Percentiles rank a stretch among this genome's conserved stretches.
Evolutionary conservation across 2,888 invertebrate genomes (phyloP).

Genomic region (Adineta ricciae): DNA sequence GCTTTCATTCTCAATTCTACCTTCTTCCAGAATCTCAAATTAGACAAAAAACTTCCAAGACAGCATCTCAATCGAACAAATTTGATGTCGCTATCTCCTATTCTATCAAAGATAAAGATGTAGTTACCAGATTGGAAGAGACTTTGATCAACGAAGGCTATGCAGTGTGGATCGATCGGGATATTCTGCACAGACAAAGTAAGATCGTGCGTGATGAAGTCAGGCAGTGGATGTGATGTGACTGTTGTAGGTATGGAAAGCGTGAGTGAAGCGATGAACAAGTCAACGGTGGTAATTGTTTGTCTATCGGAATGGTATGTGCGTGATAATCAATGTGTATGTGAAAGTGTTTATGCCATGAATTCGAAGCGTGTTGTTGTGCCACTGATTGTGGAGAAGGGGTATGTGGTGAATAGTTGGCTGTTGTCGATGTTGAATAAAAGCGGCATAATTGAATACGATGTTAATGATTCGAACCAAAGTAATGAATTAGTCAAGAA

Average conservation of each 20-base stretch:
- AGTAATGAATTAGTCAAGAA: not conserved
- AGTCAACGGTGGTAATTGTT: not conserved
- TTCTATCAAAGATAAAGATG: not conserved
- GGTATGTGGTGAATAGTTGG: not conserved
- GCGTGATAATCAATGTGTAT: not conserved
- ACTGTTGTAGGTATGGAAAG: not conserved
- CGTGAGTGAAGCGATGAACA: not conserved
- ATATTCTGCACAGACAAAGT: not conserved
- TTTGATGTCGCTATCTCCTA: not conserved
- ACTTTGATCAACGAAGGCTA: not conserved
- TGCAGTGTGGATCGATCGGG: not conserved
- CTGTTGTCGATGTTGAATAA: not conserved
- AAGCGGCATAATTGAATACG: not conserved
- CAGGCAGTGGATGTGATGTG: no score
- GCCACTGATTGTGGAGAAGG: not conserved
- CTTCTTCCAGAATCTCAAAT: not conserved
- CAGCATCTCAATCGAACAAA: not conserved
- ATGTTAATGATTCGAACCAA: not conserved
- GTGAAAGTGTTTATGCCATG: not conserved
- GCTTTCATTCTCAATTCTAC: not conserved
- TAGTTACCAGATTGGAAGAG: not conserved
- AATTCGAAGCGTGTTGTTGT: not conserved
- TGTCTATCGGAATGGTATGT: not conserved
- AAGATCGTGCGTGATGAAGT: not conserved
- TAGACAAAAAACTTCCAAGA: not conserved